Percentiles rank a stretch among this genome's conserved stretches.
phyloP scores from a whole-genome alignment of 2,797 vertebrate genomes.

The Brachymystax lenok region DNA sequence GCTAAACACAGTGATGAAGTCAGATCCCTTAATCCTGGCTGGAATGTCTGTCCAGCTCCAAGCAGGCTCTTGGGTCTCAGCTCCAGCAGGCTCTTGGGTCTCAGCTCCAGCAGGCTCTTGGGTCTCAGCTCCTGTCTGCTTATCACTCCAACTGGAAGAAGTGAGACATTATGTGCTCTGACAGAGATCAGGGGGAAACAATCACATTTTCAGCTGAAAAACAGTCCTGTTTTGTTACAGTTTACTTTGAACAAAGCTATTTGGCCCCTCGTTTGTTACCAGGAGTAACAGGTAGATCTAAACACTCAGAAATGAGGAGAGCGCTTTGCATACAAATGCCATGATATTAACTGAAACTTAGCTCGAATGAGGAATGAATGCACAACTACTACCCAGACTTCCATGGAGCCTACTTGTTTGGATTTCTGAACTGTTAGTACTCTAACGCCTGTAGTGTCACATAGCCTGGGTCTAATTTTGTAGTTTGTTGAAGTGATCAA shows the following conservation, averaged over 20 bases:
- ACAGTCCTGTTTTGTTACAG: too few species aligned
- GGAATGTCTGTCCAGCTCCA: conserved; percentile 22
- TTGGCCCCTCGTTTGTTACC: neutral
- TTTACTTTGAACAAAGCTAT: neutral
- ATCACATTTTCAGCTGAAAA: too few species aligned
- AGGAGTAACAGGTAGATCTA: neutral
- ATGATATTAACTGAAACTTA: neutral
- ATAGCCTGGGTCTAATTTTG: neutral
- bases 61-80: conserved; percentile 17
- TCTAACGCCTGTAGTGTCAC: too few species aligned
- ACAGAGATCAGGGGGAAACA: too few species aligned
- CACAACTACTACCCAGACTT: too few species aligned
- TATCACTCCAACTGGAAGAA: conserved; percentile 8
- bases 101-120: conserved; percentile 14
- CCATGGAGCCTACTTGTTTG: too few species aligned
- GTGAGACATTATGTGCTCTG: neutral
- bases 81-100: conserved; percentile 16
- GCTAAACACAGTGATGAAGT: conserved; percentile 32
- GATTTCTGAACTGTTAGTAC: too few species aligned
- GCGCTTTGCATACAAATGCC: neutral
- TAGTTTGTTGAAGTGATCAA: neutral
- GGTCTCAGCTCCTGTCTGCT: conserved; percentile 15
- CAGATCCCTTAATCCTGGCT: conserved; percentile 38
- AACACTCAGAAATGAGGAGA: neutral
- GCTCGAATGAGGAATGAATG: too few species aligned